These are phyloP conservation scores for Penelope pileata DNA, from an alignment of 2,113 vertebrate genomes.

Conservation along the genomic window DNA sequence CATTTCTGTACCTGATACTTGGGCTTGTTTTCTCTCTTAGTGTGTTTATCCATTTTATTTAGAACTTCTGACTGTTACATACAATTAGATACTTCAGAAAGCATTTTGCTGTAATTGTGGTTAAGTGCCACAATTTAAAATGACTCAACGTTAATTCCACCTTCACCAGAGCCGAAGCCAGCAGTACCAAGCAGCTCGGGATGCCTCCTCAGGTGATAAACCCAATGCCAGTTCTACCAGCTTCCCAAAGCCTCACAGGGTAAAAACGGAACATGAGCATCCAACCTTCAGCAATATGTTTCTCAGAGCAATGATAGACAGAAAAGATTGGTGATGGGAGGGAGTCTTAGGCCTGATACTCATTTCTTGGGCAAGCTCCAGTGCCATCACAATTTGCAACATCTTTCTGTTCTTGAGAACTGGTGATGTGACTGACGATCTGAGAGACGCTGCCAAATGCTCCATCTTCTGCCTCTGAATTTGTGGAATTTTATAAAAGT, in stretches of 20 bases:
- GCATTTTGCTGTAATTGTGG: constrained; percentile 17
- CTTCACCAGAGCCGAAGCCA: rapidly evolving
- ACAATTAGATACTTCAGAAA: constrained; percentile 25
- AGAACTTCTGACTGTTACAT: constrained; percentile 18
- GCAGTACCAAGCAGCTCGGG: neutral
- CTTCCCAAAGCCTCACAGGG: neutral
- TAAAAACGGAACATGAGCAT: neutral
- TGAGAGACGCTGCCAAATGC: neutral
- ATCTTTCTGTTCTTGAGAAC: neutral
- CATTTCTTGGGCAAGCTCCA: neutral
- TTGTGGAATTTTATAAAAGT: neutral
- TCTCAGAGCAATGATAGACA: neutral
- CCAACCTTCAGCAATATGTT: neutral
- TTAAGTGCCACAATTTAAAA: constrained; percentile 14
- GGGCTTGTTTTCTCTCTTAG: constrained; percentile 26
- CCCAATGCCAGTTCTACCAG: neutral
- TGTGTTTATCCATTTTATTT: constrained; percentile 41
- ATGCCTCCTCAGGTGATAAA: neutral
- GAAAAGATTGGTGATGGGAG: neutral
- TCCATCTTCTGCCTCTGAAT: neutral
- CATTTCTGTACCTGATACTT: constrained; percentile 12
- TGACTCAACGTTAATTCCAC: neutral
- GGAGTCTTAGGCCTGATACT: neutral
- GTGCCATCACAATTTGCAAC: neutral
- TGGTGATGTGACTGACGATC: neutral